phyloP scores from a whole-genome alignment of 2,888 invertebrate genomes.

The Pomacea canaliculata region DNA sequence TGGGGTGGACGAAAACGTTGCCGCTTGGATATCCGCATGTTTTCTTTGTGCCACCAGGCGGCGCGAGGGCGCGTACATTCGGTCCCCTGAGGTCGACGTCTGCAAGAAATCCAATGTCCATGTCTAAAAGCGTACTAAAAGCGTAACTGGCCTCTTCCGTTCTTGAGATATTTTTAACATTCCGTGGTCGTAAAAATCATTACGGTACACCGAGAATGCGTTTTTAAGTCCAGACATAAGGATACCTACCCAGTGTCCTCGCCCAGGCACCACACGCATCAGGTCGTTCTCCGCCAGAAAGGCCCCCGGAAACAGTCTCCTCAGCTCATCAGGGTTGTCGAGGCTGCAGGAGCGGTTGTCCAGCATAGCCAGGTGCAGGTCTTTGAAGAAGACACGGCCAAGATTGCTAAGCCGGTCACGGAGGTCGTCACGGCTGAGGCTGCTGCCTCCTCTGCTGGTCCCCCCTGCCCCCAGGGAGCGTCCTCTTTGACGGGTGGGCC shows the following conservation, averaged over 20 bases:
- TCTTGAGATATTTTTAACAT: too few species aligned
- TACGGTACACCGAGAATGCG: too few species aligned
- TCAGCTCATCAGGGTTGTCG: conserved; percentile 24
- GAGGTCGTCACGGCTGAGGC: conserved; percentile 12
- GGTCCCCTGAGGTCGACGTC: too few species aligned
- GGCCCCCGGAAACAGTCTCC: conserved; percentile 26
- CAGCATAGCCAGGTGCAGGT: conserved; percentile 2
- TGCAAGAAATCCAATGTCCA: too few species aligned
- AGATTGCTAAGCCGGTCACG: conserved; percentile 6
- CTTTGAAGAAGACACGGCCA: not conserved
- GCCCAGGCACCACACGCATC: conserved; percentile 19
- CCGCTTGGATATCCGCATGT: not conserved
- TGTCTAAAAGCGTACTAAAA: too few species aligned
- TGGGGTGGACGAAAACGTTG: not conserved
- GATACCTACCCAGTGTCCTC: conserved; percentile 1
- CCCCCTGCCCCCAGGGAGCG: not conserved
- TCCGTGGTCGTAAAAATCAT: too few species aligned
- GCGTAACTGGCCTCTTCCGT: too few species aligned
- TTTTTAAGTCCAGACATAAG: too few species aligned
- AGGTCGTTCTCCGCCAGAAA: conserved; percentile 31
- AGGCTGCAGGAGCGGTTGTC: conserved; percentile 8
- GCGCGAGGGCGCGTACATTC: too few species aligned
- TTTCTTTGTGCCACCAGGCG: too few species aligned
- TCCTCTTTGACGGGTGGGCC: not conserved
- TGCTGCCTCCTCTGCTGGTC: conserved; percentile 12